Conservation (phyloP, 2,888 invertebrate genomes). For the Spodoptera picta region DNA sequence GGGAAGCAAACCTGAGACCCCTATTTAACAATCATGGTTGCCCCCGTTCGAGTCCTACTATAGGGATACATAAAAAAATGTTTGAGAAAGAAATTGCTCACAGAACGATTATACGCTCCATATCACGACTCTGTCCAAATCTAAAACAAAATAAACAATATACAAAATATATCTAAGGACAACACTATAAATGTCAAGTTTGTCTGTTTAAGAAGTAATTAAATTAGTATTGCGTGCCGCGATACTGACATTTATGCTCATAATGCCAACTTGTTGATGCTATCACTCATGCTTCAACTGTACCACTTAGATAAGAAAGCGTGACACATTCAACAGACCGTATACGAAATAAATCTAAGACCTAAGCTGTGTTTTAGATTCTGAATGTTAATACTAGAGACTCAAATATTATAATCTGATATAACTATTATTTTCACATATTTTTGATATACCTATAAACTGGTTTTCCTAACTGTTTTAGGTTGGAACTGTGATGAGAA, state of each 20-base stretch:
- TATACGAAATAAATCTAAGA: background rate
- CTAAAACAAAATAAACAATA: constrained; percentile 2
- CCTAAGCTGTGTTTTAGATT: too few relatives aligned
- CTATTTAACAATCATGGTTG: too few relatives aligned
- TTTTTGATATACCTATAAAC: too few relatives aligned
- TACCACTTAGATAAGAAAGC: constrained; percentile 43
- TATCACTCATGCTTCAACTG: constrained; percentile 43
- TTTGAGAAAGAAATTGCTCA: too few relatives aligned
- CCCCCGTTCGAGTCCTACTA: too few relatives aligned
- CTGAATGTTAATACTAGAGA: too few relatives aligned
- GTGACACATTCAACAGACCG: constrained; percentile 30
- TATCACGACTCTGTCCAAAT: constrained; percentile 8
- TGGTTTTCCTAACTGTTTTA: too few relatives aligned
- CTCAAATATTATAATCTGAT: too few relatives aligned
- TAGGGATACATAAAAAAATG: too few relatives aligned
- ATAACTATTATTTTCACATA: too few relatives aligned
- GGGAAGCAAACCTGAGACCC: too few relatives aligned
- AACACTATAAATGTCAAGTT: constrained; percentile 38
- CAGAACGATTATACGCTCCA: background rate
- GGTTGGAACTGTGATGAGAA: too few relatives aligned
- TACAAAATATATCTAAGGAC: constrained; percentile 4
- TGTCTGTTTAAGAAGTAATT: constrained; percentile 26
- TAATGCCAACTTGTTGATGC: constrained; percentile 43
- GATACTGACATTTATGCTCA: constrained; percentile 50
- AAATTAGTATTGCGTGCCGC: constrained; percentile 31